phyloP scores from a whole-genome alignment of 2,113 vertebrate species.

The Neolamprologus sp. region DNA sequence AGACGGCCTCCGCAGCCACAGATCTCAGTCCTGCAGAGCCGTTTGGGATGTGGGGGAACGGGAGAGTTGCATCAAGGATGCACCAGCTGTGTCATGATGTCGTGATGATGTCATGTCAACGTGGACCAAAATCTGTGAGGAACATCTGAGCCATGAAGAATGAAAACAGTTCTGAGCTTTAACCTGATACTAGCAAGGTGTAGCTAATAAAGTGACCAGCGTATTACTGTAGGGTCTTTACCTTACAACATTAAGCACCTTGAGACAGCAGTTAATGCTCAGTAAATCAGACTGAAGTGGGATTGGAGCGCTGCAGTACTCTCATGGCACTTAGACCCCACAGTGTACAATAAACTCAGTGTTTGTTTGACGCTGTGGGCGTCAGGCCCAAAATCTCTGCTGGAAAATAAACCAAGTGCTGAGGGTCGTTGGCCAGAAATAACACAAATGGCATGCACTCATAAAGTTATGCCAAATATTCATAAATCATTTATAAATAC shows the following conservation, averaged over 20 bases:
- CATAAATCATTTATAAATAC: not conserved
- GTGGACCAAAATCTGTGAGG: not conserved
- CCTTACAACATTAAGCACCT: not conserved
- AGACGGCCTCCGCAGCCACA: not conserved
- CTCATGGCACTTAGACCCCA: not conserved
- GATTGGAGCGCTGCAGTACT: not conserved
- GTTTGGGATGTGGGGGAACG: not conserved
- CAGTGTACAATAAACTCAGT: not conserved
- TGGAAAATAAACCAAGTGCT: not conserved
- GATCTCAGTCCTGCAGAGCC: not conserved
- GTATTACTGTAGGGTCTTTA: not conserved
- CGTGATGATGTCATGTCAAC: not conserved
- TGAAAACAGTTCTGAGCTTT: not conserved
- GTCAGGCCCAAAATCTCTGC: not conserved
- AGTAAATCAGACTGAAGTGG: not conserved
- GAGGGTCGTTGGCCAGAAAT: fast-evolving
- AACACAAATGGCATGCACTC: not conserved
- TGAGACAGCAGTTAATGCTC: not conserved
- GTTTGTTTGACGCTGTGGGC: not conserved
- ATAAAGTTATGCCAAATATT: not conserved
- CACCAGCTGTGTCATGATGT: not conserved
- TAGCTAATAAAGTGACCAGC: not conserved
- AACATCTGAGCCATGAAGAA: not conserved
- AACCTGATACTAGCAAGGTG: not conserved
- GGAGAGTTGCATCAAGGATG: not conserved